Base-by-base conservation (phyloP, 2,113 vertebrate genomes). In the Muntiacus muntjak region DNA sequence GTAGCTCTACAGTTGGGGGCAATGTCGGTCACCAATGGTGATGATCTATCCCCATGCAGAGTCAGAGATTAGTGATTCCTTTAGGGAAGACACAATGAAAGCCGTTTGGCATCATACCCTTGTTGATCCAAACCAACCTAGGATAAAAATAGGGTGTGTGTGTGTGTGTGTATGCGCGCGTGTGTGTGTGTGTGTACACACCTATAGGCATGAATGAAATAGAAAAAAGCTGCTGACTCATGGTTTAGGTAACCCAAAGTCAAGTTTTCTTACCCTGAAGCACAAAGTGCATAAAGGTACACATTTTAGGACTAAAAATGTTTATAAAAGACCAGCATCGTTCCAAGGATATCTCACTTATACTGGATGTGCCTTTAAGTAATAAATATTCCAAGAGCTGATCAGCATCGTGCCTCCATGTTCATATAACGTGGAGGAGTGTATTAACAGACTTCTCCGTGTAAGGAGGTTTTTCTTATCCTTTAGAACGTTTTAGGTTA, bases 361-460 rank as follows among this genome's bases (percentile, higher is more conserved):
- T 62, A 33, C 94, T 97, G 91, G 84, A 21, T 85, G 97, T 98
- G 97, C 91, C 96, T 98, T 8, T 45, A 91, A 89, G 26, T 40
- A 93, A 81, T 89, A 74, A 33, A 55, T 45, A 1, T 88, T 21
- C 3, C 23, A 10, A 89, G 87, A 91, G 11, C n/a, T 3, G 8
- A 3, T 16, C 13, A 16, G 45, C 5, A 43, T 16, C 0, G 0
- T 88, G 92, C 96, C 76, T 78, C 86, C 28, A 50, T 50, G 47
- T 50, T 50, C 47, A 50, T 50, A 36, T 50, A 50, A 50, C 13
- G 1, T 50, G 47, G 47, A 50, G 47, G 47, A 50, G 47, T 50
- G 12, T 13, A 50, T 50, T 50, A 88, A 52, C 36, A 36, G 1
- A 23, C 0, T 60, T 54, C 45, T 90, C 21, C 23, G 28, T 26